Conservation (phyloP, 2,113 vertebrate species). For the Grantiella picta region DNA sequence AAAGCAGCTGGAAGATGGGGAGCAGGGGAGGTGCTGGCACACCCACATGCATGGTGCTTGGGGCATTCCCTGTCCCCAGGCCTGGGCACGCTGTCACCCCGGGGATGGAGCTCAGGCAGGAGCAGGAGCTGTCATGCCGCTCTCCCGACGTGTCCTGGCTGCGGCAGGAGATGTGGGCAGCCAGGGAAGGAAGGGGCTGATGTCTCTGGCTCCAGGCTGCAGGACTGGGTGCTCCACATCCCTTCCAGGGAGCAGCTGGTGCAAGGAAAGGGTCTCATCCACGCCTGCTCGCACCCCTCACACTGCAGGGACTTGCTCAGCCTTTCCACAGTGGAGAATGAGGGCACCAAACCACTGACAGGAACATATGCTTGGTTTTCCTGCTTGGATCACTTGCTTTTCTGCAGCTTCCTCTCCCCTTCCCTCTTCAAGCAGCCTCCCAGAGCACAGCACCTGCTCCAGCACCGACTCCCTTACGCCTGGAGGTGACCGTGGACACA, state of each 20-base stretch:
- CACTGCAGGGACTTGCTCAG: not conserved
- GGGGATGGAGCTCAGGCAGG: not conserved
- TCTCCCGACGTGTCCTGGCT: accelerated
- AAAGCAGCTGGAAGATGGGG: not conserved
- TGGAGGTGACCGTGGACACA: not conserved
- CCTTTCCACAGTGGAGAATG: not conserved
- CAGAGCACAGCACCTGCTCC: not conserved
- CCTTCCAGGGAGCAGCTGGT: not conserved
- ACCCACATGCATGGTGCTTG: not conserved
- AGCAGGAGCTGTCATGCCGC: accelerated
- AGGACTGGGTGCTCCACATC: not conserved
- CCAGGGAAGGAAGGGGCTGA: not conserved
- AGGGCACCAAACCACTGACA: not conserved
- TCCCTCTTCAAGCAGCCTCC: not conserved
- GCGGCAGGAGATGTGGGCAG: not conserved
- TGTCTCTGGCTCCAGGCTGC: not conserved
- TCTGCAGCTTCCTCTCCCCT: not conserved
- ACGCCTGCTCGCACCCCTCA: not conserved
- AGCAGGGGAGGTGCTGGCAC: not conserved
- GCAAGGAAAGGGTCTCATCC: not conserved
- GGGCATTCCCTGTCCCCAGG: not conserved
- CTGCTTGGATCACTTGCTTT: not conserved
- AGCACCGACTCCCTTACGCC: not conserved
- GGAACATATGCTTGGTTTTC: not conserved
- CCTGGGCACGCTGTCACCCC: accelerated